Conservation (phyloP, 2,888 invertebrate genomes). For the Caenorhabditis sp. region DNA sequence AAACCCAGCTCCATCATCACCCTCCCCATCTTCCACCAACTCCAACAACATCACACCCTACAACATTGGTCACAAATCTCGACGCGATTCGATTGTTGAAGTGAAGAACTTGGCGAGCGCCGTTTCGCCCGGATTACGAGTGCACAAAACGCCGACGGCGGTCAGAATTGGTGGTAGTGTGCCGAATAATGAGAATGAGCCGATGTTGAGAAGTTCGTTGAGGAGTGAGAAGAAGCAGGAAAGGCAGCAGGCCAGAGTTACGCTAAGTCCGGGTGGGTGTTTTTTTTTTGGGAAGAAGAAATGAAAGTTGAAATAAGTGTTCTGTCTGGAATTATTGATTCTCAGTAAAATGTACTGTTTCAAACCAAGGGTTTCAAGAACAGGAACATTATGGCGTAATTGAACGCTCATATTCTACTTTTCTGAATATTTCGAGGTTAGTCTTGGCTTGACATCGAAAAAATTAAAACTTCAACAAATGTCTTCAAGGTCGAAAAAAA, state of each 20-base stretch:
- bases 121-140: slow-evolving; percentile 21
- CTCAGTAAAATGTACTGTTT: too few relatives aligned
- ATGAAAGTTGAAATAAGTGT: too few relatives aligned
- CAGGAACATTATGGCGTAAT: too few relatives aligned
- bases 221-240: slow-evolving; percentile 7
- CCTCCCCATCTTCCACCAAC: slow-evolving; percentile 6
- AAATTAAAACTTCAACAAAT: too few relatives aligned
- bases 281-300: too few relatives aligned
- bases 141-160: slow-evolving; percentile 6
- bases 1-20: slow-evolving; percentile 19
- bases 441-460: too few relatives aligned
- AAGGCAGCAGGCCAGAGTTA: slow-evolving; percentile 29
- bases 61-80: slow-evolving; percentile 20
- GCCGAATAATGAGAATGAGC: neutral
- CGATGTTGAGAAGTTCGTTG: slow-evolving; percentile 23
- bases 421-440: too few relatives aligned
- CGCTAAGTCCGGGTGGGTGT: slow-evolving; percentile 10
- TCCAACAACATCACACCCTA: too few relatives aligned
- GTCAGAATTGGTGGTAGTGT: neutral
- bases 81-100: slow-evolving; percentile 33
- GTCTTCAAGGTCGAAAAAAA: too few relatives aligned
- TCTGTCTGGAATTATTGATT: too few relatives aligned
- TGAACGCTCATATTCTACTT: too few relatives aligned
- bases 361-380: too few relatives aligned
- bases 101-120: slow-evolving; percentile 26